Evolutionary conservation across 1,140 invertebrate genomes (phyloP).

Genomic region (Caerostris darwini): DNA sequence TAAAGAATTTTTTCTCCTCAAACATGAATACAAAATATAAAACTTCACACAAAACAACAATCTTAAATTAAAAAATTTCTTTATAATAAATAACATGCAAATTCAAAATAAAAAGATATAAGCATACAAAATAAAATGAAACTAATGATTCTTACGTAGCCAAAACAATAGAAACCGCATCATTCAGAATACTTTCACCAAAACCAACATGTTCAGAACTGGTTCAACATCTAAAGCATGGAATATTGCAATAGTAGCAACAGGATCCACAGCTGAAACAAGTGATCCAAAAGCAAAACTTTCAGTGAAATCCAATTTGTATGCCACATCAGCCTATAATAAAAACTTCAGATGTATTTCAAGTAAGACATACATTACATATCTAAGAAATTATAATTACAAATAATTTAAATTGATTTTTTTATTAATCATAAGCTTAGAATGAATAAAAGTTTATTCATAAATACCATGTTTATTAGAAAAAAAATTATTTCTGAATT

Average conservation of each 20-base stretch:
- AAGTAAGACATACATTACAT: too few species aligned
- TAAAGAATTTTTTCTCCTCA: not conserved
- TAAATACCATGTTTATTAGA: too few species aligned
- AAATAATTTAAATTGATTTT: slow-evolving; percentile 25
- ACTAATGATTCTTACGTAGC: slow-evolving; percentile 89
- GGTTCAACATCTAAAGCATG: slow-evolving; percentile 97
- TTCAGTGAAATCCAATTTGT: slow-evolving; percentile 95
- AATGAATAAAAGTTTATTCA: too few species aligned
- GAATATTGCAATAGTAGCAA: slow-evolving; percentile 99
- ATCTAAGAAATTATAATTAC: too few species aligned
- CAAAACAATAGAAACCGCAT: slow-evolving; percentile 98
- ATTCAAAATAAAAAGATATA: not conserved
- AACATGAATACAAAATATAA: not conserved
- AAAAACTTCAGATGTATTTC: not conserved
- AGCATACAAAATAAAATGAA: not conserved
- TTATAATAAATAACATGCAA: not conserved
- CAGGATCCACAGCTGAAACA: slow-evolving; percentile 99
- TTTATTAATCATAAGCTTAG: not conserved
- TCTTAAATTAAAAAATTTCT: not conserved
- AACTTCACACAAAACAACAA: not conserved
- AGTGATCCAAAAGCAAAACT: slow-evolving; percentile 99
- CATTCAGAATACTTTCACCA: slow-evolving; percentile 98
- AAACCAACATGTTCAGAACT: slow-evolving; percentile 98
- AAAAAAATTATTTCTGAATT: too few species aligned
- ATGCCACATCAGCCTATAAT: slow-evolving; percentile 87